Base-by-base conservation (phyloP, 2,888 invertebrate species). In the Eristalinus aeneus region DNA sequence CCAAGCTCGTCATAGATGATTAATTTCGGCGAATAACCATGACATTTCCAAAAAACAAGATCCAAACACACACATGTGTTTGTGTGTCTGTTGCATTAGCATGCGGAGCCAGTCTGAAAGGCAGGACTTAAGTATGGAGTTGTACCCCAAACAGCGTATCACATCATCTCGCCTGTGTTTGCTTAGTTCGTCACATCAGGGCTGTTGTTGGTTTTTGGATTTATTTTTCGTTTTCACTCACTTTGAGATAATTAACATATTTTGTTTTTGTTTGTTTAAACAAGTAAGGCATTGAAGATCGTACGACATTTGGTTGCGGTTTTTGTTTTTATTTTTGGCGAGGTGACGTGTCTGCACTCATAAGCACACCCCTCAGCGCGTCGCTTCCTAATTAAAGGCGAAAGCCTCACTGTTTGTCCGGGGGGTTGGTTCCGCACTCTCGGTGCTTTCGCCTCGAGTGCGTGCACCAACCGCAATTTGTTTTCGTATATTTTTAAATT, bases 311-410 rank as follows among this genome's bases (percentile, higher is more conserved):
- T 46, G 27, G 27, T 8, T 4, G 16, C 12, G 12, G 12, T n/a
- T n/a, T 39, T n/a, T 39, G n/a, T 39, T 16, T 46, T 46, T 46
- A 16, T 46, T 46, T 46, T 46, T 64, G 8, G 46, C 46, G 46
- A 34, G 64, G 56, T 61, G 75, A 61, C 67, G 71, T 63, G 68
- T 64, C 36, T 53, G 58, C 58, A 56, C 46, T 32, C 54, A 80
- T 64, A 81, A 85, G 53, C 84, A 63, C 80, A 46, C 56, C 68
- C 72, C 58, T 60, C n/a, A 16, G 58, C 22, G 58, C 58, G 61
- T 73, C 76, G 76, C 81, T 67, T 81, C 81, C 58, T 81, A 85
- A 85, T 85, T 85, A 77, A 68, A 68, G 32, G 32, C 60, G 53
- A 85, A 80, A 69, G 16, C 16, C 63, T 27, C 58, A 12, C 10